Conservation (phyloP, 2,113 vertebrate species). For the Sinocyclocheilus anophthalmus region DNA sequence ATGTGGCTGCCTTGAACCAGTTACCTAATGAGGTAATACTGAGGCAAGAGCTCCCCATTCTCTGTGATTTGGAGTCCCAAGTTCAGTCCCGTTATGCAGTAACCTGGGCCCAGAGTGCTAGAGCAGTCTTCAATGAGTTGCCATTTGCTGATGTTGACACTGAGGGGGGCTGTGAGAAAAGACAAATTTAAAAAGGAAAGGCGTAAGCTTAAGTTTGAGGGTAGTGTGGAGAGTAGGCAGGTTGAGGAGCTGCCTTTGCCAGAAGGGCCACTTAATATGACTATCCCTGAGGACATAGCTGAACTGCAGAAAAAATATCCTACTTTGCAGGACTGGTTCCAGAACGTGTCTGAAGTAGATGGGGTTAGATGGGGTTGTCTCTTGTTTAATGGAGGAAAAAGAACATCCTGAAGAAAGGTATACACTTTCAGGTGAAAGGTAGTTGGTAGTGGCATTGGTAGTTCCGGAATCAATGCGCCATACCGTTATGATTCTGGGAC, state of each 20-base stretch:
- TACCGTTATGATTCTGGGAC: constrained; percentile 12
- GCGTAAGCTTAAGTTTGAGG: not conserved
- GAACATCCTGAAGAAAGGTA: constrained; percentile 1
- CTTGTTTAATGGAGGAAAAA: not conserved
- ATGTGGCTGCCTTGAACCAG: not conserved
- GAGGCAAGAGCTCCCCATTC: constrained; percentile 26
- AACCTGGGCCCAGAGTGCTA: too few relatives aligned
- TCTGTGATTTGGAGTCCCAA: not conserved
- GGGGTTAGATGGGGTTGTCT: not conserved
- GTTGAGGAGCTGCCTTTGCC: not conserved
- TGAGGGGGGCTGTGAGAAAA: not conserved
- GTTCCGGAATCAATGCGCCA: not conserved
- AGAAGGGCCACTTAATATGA: not conserved
- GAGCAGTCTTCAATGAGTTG: not conserved
- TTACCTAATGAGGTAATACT: constrained; percentile 22
- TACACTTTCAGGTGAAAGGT: constrained; percentile 35
- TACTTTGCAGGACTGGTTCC: constrained; percentile 25
- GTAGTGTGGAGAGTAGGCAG: too few relatives aligned
- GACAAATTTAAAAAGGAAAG: not conserved
- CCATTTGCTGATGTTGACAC: constrained; percentile 1
- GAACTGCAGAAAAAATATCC: constrained; percentile 16
- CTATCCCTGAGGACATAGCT: constrained; percentile 16
- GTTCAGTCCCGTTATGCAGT: not conserved
- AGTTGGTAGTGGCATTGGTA: not conserved
- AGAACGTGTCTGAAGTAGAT: constrained; percentile 21